phyloP scores from a whole-genome alignment of 1,140 invertebrate species.

The Diorhabda elongata region DNA sequence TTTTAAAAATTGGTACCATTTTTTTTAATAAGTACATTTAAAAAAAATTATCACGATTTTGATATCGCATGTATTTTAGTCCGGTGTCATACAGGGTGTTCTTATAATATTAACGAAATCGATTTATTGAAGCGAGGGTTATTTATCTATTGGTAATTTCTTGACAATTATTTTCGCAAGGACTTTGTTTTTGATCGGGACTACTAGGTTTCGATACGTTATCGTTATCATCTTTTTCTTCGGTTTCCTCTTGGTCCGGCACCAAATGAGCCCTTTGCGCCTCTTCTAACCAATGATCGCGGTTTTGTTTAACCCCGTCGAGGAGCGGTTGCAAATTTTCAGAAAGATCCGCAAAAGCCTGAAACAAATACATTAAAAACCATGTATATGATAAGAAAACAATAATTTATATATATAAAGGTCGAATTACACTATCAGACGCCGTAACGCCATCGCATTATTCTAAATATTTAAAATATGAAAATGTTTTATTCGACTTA shows the following conservation, averaged over 20 bases:
- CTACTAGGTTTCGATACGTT: conserved; percentile 40
- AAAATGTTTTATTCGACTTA: conserved; percentile 46
- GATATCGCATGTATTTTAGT: too few species aligned
- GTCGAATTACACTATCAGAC: too few species aligned
- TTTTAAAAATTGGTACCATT: too few species aligned
- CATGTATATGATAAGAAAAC: too few species aligned
- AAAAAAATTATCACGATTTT: too few species aligned
- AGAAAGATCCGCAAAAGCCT: conserved; percentile 81
- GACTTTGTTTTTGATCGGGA: conserved; percentile 27
- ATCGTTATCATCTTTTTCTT: conserved; percentile 41
- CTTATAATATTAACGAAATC: too few species aligned
- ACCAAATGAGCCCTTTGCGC: conserved; percentile 49
- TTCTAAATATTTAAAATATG: conserved; percentile 13
- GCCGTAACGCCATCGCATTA: background rate
- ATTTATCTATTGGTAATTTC: conserved; percentile 23
- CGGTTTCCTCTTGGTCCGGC: conserved; percentile 17
- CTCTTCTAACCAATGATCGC: conserved; percentile 75
- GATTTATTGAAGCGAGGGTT: too few species aligned
- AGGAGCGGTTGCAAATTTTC: conserved; percentile 73
- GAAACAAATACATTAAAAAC: conserved; percentile 35
- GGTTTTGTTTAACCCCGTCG: conserved; percentile 79
- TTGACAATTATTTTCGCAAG: background rate
- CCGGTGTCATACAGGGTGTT: too few species aligned
- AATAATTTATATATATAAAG: too few species aligned
- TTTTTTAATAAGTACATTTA: too few species aligned